Percentiles rank a stretch among this genome's conserved stretches.
Conservation (phyloP, 2,113 vertebrate species). For the Propithecus coquereli region DNA sequence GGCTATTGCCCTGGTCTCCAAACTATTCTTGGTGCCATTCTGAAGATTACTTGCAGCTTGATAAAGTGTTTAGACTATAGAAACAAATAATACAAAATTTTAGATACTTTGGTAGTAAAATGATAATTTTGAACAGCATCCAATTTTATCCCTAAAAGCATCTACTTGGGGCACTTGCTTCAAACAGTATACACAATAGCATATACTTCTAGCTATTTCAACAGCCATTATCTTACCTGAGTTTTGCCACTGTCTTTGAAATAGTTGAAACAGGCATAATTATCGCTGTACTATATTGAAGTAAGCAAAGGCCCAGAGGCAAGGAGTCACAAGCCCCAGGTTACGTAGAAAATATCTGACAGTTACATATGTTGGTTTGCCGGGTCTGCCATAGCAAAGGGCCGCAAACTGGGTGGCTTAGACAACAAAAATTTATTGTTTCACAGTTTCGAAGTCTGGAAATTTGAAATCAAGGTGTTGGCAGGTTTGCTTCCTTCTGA, state of each 20-base stretch:
- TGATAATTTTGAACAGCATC: background rate
- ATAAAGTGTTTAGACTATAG: background rate
- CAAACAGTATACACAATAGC: background rate
- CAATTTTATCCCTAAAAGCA: background rate
- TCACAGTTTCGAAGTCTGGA: background rate
- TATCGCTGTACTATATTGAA: background rate
- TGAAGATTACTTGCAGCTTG: background rate
- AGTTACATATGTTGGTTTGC: background rate
- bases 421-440: too few relatives aligned
- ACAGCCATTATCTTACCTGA: background rate
- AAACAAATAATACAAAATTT: background rate
- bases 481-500: background rate
- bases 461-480: background rate
- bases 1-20: background rate
- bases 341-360: background rate
- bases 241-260: background rate
- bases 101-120: background rate
- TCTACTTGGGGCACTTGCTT: background rate
- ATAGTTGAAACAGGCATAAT: background rate
- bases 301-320: background rate
- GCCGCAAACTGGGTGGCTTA: background rate
- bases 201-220: background rate
- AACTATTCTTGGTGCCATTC: background rate
- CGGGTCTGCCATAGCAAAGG: background rate
- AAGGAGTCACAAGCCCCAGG: accelerated